Conservation (phyloP, 2,113 vertebrate species). For the Anas platyrhynchos region DNA sequence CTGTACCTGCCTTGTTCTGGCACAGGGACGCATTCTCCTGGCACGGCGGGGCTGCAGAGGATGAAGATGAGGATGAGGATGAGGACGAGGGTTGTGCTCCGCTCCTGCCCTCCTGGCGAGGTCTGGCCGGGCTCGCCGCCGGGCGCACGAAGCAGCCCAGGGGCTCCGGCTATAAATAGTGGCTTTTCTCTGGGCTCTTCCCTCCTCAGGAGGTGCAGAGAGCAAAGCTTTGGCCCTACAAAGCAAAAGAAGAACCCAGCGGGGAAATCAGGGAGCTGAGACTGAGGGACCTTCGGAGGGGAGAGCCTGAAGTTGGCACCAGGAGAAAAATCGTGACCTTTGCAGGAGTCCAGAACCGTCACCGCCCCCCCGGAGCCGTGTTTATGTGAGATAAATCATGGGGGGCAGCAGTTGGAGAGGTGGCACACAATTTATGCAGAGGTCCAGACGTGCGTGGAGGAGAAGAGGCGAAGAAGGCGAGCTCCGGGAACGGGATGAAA, state of each 20-base stretch:
- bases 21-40: accelerated
- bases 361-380: accelerated
- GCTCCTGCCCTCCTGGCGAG: neutral
- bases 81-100: neutral
- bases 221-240: neutral
- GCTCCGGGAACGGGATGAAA: neutral
- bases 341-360: neutral
- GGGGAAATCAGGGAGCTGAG: accelerated
- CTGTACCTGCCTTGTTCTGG: accelerated
- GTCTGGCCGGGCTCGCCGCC: neutral
- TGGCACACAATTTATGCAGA: neutral
- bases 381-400: neutral
- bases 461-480: neutral
- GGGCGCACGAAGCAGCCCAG: neutral
- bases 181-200: neutral
- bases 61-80: neutral
- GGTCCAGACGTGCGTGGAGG: neutral
- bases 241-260: accelerated
- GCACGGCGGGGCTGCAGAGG: neutral
- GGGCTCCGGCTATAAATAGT: neutral
- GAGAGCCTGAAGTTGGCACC: neutral
- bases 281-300: neutral
- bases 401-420: neutral
- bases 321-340: constrained; percentile 26
- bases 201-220: accelerated